Evolutionary conservation across 2,113 vertebrate genomes (phyloP), one percentile per base, ranked within the genome.

Genomic region (Callospermophilus lateralis): DNA sequence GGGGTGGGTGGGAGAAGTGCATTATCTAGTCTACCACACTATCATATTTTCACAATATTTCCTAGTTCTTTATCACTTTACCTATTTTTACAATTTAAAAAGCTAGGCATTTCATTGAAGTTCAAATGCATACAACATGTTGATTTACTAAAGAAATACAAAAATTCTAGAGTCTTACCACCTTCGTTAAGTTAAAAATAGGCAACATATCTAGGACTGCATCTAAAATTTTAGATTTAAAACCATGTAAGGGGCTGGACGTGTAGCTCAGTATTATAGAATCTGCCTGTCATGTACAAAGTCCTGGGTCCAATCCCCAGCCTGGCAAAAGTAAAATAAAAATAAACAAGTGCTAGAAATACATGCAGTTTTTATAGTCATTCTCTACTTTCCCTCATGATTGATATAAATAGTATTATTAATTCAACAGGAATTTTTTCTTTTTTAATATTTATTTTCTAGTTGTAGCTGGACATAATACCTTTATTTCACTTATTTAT

Each of bases 151-250:
- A 86, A 84, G 67, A 86, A 79, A 96, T 83, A 19, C 4, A 3
- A 65, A 53, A 70, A 72, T 45, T 65, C 30, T 65, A 48, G 37
- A 63, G 16, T 88, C 24, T 84, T 78, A 72, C 19, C 39, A 67
- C 9, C 1, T 65, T 65, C 26, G 37, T 77, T 79, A 68, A 68
- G 34, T 39, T 65, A 88, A 81, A 92, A 89, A 65, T 37, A 74
- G 34, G 30, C 45, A 28, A 58, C 32, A 87, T 83, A 19, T 53
- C 93, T 78, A 87, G 4, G 48, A 45, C 28, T 37, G 1, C 37
- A 55, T 91, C 77, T 68, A 88, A 58, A 91, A 87, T 67, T 84
- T 90, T 79, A 28, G 53, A 68, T 42, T 90, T 93, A 78, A 90
- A 90, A 58, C 26, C 26, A 85, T 45, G 13, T 78, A 72, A n/a